These are phyloP conservation scores for Pseudorasbora parva DNA, from an alignment of 2,113 vertebrate genomes.

Conservation along the genomic window DNA sequence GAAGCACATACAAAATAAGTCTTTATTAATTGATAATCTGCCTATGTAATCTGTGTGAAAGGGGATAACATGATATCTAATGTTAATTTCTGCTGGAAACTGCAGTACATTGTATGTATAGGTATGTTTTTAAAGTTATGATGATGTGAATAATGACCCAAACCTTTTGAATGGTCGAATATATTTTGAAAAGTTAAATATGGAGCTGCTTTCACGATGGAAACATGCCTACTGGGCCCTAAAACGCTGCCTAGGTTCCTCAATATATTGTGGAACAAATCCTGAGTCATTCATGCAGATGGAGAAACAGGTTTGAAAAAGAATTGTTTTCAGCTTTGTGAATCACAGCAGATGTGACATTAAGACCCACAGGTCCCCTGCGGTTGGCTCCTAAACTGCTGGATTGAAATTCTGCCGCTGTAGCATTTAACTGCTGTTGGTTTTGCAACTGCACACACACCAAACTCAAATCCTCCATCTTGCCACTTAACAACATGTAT, in stretches of 20 bases:
- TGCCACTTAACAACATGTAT: background rate
- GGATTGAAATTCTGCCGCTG: constrained; percentile 33
- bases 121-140: background rate
- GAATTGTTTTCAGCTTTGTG: constrained; percentile 35
- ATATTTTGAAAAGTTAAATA: background rate
- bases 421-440: background rate
- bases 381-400: constrained; percentile 58
- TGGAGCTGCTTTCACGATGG: background rate
- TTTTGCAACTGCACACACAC: background rate
- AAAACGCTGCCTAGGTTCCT: background rate
- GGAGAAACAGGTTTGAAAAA: background rate
- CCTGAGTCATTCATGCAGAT: background rate
- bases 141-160: background rate
- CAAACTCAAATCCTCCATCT: background rate
- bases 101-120: background rate
- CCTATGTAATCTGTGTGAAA: background rate
- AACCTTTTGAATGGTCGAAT: background rate
- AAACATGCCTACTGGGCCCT: background rate
- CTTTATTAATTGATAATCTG: background rate
- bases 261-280: background rate
- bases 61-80: background rate
- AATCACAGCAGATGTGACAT: constrained; percentile 56
- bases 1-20: background rate
- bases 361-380: constrained; percentile 48
- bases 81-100: background rate